phyloP scores from a whole-genome alignment of 2,888 invertebrate genomes.

The Blastobasis adustella region DNA sequence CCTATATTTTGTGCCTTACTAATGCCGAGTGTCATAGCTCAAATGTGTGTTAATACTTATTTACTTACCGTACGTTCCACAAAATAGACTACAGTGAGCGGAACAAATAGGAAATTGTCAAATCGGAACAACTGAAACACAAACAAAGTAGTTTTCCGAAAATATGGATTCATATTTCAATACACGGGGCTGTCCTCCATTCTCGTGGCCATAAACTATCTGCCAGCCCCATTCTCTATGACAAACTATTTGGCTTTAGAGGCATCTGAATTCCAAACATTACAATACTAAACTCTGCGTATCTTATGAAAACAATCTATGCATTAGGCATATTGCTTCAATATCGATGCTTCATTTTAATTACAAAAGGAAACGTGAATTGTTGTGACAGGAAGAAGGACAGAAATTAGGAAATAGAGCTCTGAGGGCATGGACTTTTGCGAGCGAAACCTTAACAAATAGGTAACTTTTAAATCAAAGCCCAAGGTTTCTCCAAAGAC shows the following conservation, averaged over 20 bases:
- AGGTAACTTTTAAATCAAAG: background rate
- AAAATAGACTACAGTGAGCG: too few species aligned
- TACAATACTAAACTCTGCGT: constrained; percentile 28
- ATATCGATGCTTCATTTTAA: background rate
- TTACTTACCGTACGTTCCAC: too few species aligned
- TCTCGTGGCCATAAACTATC: background rate
- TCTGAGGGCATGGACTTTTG: background rate
- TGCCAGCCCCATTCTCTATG: constrained; percentile 22
- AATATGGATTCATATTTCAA: too few species aligned
- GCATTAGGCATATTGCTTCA: background rate
- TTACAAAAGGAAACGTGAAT: background rate
- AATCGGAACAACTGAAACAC: background rate
- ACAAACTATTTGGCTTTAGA: constrained; percentile 29
- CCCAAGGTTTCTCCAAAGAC: too few species aligned
- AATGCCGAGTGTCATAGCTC: too few species aligned
- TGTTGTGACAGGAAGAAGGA: background rate
- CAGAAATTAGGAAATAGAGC: background rate
- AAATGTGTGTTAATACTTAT: too few species aligned
- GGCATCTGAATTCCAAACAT: constrained; percentile 23
- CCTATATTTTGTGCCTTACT: too few species aligned
- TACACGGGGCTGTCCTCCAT: background rate
- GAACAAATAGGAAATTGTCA: background rate
- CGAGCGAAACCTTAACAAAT: background rate
- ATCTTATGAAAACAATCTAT: constrained; percentile 6
- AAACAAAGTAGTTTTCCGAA: too few species aligned